Evolutionary conservation across 2,797 vertebrate species (phyloP).

Genomic region (Chelonia mydas): DNA sequence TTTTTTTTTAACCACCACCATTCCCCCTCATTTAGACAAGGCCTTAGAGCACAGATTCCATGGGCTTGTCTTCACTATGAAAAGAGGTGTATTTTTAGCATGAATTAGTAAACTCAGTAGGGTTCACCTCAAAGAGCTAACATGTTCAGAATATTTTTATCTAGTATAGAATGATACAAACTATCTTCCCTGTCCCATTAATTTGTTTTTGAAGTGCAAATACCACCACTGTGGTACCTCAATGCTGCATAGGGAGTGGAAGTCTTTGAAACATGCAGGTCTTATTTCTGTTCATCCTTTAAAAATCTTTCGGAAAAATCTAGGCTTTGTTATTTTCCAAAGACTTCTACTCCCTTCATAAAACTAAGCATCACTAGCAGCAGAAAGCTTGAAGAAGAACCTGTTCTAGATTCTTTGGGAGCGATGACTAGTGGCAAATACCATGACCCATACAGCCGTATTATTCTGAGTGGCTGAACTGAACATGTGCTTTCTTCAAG

Average conservation of each 20-base stretch:
- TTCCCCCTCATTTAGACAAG: neutral
- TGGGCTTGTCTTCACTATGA: neutral
- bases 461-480: neutral
- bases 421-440: neutral
- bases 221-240: neutral
- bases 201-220: neutral
- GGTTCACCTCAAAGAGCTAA: neutral
- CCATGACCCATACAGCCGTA: neutral
- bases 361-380: neutral
- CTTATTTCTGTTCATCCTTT: neutral
- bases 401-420: neutral
- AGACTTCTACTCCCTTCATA: neutral
- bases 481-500: neutral
- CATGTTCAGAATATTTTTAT: neutral
- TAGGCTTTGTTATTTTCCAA: too few species aligned
- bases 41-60: neutral
- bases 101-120: neutral
- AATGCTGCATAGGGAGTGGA: neutral
- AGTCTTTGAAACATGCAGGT: neutral
- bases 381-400: neutral
- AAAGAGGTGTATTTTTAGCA: neutral
- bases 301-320: neutral
- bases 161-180: neutral
- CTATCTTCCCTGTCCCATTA: neutral
- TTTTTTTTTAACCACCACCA: neutral